phyloP scores from a whole-genome alignment of 2,888 invertebrate species.

The Ochlodes sylvanus region DNA sequence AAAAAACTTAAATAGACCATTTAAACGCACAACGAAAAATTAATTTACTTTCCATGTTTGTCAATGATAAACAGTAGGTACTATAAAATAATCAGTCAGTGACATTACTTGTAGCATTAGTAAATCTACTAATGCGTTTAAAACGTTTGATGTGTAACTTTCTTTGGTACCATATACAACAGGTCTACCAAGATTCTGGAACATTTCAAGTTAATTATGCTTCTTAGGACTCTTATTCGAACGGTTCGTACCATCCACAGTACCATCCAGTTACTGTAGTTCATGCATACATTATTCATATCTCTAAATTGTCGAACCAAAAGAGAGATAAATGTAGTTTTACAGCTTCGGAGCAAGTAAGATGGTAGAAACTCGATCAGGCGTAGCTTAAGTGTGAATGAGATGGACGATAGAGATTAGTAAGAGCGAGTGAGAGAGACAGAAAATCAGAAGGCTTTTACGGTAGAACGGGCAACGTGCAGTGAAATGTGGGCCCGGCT shows the following conservation, averaged over 20 bases:
- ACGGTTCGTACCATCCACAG: slow-evolving; percentile 66
- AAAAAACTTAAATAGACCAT: not conserved
- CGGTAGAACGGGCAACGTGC: slow-evolving; percentile 81
- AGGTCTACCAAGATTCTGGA: not conserved
- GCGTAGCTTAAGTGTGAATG: slow-evolving; percentile 64
- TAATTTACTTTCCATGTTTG: slow-evolving; percentile 16
- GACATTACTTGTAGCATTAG: slow-evolving; percentile 5
- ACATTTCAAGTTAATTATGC: not conserved
- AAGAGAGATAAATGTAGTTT: slow-evolving; percentile 81
- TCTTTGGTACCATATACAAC: not conserved
- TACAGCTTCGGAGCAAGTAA: slow-evolving; percentile 80
- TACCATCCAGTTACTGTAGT: slow-evolving; percentile 74
- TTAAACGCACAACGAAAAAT: not conserved
- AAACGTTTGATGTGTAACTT: slow-evolving; percentile 13
- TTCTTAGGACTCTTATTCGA: slow-evolving; percentile 71
- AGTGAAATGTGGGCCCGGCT: slow-evolving; percentile 78
- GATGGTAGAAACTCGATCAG: slow-evolving; percentile 83
- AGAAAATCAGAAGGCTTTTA: slow-evolving; percentile 82
- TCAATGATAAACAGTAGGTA: slow-evolving; percentile 12
- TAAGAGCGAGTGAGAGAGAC: slow-evolving; percentile 61
- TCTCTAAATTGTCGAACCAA: slow-evolving; percentile 74
- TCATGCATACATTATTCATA: slow-evolving; percentile 79
- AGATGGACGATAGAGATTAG: slow-evolving; percentile 50
- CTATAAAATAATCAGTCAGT: slow-evolving; percentile 10
- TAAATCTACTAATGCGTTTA: not conserved